Conservation (phyloP, 2,797 vertebrate species). For the Molossus molossus region DNA sequence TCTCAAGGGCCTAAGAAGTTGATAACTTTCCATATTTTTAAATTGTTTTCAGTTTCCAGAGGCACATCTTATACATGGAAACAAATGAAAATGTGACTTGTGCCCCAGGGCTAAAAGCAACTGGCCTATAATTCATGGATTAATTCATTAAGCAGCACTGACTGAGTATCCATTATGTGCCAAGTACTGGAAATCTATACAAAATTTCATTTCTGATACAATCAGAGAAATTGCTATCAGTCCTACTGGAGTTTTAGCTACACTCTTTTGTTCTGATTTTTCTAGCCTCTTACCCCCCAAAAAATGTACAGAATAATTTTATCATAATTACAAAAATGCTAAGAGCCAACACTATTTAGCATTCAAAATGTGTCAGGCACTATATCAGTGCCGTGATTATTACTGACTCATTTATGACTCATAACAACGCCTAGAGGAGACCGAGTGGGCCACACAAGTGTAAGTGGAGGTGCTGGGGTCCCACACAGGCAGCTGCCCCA, state of each 20-base stretch:
- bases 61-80: not conserved
- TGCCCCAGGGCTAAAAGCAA: not conserved
- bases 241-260: not conserved
- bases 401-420: not conserved
- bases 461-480: not conserved
- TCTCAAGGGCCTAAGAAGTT: not conserved
- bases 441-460: not conserved
- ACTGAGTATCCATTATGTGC: not conserved
- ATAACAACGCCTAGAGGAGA: not conserved
- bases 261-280: not conserved
- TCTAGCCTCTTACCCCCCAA: not conserved
- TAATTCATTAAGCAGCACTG: not conserved
- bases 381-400: not conserved
- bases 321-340: not conserved
- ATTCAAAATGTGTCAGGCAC: not conserved
- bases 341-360: not conserved
- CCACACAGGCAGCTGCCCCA: not conserved
- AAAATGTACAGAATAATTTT: slow-evolving; percentile 1
- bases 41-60: slow-evolving; percentile 48
- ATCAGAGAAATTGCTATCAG: not conserved
- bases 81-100: slow-evolving; percentile 24
- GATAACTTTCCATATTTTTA: slow-evolving; percentile 3
- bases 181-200: not conserved
- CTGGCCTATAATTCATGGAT: not conserved
- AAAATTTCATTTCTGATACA: slow-evolving; percentile 5